Evolutionary conservation across 2,113 vertebrate species (phyloP).

Genomic region (Nannospalax galili): DNA sequence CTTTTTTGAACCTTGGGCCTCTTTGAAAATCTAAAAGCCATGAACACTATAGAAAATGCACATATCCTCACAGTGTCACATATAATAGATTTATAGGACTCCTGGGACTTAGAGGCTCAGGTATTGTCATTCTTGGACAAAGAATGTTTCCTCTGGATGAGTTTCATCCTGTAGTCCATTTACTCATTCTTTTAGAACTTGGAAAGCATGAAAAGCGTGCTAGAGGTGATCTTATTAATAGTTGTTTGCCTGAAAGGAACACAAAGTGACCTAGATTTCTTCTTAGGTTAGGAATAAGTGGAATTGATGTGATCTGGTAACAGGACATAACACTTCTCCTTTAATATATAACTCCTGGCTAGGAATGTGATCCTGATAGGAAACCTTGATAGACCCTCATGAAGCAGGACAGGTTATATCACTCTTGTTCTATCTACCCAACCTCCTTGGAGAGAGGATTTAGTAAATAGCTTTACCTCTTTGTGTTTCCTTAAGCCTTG

Average conservation of each 20-base stretch:
- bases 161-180: conserved; percentile 44
- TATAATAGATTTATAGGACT: conserved; percentile 36
- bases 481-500: background rate
- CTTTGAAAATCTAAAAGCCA: conserved; percentile 43
- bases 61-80: conserved; percentile 5
- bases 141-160: conserved; percentile 30
- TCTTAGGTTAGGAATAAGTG: conserved; percentile 31
- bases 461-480: conserved; percentile 12
- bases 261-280: conserved; percentile 17
- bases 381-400: background rate
- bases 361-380: background rate
- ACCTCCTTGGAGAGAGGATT: background rate
- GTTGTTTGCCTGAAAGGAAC: conserved; percentile 41
- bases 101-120: background rate
- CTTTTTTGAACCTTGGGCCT: conserved; percentile 11
- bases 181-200: conserved; percentile 43
- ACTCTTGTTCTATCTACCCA: background rate
- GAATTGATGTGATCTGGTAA: conserved; percentile 38
- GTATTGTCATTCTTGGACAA: conserved; percentile 20
- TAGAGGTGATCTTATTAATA: conserved; percentile 21
- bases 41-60: conserved; percentile 29
- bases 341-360: background rate
- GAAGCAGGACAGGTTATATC: background rate
- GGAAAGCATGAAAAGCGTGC: background rate
- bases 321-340: background rate